Evolutionary conservation across 2,113 vertebrate species (phyloP), one percentile per base, ranked within the genome.

Genomic region (Odontesthes bonariensis): DNA sequence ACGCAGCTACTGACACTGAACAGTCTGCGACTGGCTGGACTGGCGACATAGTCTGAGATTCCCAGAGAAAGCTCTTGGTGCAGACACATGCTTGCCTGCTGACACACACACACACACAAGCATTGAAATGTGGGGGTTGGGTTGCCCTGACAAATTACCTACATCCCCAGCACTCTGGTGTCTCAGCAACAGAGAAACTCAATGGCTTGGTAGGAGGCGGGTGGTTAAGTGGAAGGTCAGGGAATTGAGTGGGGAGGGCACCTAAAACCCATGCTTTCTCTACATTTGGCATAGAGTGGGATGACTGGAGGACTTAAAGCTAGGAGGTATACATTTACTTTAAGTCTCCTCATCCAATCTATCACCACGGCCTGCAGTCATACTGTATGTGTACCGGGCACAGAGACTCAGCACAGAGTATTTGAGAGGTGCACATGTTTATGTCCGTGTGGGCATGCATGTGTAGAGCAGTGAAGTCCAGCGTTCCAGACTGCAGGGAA

Each of bases 141-240:
- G 84, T 81, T 72, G 73, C 77, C 78, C 88, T 89, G 81, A 92
- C 87, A 93, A 93, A 93, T 94, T 89, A 91, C 89, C 84, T 75
- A 82, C 91, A 91, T 91, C 86, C 76, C 64, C 67, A 7, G 69
- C 82, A 85, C 78, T 82, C 58, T 22, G 49, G 80, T 82, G 80
- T 87, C 84, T 77, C 84, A 79, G 87, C 78, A 88, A 85, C 69
- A 73, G 73, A 80, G 75, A 72, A 87, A 89, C 82, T 69, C 55
- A 19, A 81, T 65, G 81, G 88, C 69, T 69, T 1, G 14, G 72
- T 81, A 71, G 85, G 78, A 79, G 78, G 77, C 75, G 73, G 83
- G 35, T 73, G 83, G 88, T 81, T 88, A 89, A 87, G 86, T 88
- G 79, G 77, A 86, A 84, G 81, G 87, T 84, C 85, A 83, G 73